Percentiles rank a stretch among this genome's conserved stretches.
Evolutionary conservation across 2,797 vertebrate genomes (phyloP).

Genomic region (Kryptolebias ocellatus): DNA sequence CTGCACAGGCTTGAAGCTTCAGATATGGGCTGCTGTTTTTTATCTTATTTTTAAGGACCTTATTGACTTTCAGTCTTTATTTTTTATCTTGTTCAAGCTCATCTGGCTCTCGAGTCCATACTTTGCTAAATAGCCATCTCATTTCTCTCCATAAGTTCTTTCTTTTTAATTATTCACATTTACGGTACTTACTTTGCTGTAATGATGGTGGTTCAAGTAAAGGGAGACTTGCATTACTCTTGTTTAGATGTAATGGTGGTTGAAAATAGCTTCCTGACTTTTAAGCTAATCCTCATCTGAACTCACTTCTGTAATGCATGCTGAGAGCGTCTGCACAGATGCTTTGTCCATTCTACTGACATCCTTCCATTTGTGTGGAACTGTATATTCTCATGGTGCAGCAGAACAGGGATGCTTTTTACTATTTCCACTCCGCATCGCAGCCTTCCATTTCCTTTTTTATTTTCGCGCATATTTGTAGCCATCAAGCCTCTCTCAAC

Average conservation of each 20-base stretch:
- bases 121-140: constrained; percentile 25
- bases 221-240: constrained; percentile 37
- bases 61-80: constrained; percentile 47
- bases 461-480: constrained; percentile 45
- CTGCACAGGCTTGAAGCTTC: constrained; percentile 63
- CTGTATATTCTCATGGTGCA: constrained; percentile 47
- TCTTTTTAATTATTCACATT: constrained; percentile 54
- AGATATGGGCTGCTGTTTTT: constrained; percentile 63
- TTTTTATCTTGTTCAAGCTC: constrained; percentile 51
- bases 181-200: constrained; percentile 34
- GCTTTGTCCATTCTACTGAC: constrained; percentile 12
- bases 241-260: constrained; percentile 40
- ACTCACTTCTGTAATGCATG: constrained; percentile 81
- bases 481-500: constrained; percentile 73
- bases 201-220: constrained; percentile 29
- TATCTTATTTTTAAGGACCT: constrained; percentile 75
- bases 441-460: constrained; percentile 41
- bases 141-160: constrained; percentile 28
- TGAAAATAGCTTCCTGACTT: constrained; percentile 38
- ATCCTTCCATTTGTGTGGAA: constrained; percentile 37
- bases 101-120: constrained; percentile 44
- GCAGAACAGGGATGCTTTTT: constrained; percentile 31
- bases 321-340: constrained; percentile 31
- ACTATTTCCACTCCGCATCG: constrained; percentile 44
- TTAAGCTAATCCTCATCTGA: constrained; percentile 68